Base-by-base conservation (phyloP, 2,888 invertebrate species). In the Archips xylosteana region DNA sequence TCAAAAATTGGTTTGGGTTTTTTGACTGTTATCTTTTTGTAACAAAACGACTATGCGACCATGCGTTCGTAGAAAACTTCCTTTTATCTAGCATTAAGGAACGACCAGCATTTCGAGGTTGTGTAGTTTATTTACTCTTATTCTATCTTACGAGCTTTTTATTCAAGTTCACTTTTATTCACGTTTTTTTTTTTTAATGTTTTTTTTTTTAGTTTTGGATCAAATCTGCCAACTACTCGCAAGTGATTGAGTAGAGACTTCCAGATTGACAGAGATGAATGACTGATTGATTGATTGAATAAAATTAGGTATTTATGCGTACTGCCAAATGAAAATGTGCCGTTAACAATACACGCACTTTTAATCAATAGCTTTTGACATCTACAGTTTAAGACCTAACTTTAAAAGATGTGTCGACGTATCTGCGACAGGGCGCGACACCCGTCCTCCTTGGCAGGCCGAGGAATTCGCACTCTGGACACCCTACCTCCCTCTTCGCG, bases 361-460 rank as follows among this genome's bases (percentile, higher is more conserved):
- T 0, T 65, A 60, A 42, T 49, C 32, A 15, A 39, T 8, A 9
- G 4, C 12, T 47, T n/a, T n/a, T n/a, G 4, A n/a, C 49, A 4
- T 6, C n/a, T 49, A n/a, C n/a, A n/a, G 23, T 49, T 13, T 49
- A n/a, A 5, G n/a, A n/a, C 5, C 57, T 49, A 68, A 71, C 67
- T 60, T 64, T 71, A 69, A 72, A 78, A 79, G 77, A 45, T 78
- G 76, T 70, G 75, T 76, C 76, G 79, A 81, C 79, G 78, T 79
- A 62, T 66, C 65, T 34, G 47, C 42, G 60, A 15, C 78, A 80
- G 78, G 77, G 75, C 77, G 78, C 83, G 83, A 82, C 82, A 83
- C 82, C 81, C 79, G 86, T 84, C 84, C 85, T 84, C 84, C 85
- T 85, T 84, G 86, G 84, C 82, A 79, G 78, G 80, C 78, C 74